Base-by-base conservation (phyloP, 2,797 vertebrate species). In the Mico argentatus region DNA sequence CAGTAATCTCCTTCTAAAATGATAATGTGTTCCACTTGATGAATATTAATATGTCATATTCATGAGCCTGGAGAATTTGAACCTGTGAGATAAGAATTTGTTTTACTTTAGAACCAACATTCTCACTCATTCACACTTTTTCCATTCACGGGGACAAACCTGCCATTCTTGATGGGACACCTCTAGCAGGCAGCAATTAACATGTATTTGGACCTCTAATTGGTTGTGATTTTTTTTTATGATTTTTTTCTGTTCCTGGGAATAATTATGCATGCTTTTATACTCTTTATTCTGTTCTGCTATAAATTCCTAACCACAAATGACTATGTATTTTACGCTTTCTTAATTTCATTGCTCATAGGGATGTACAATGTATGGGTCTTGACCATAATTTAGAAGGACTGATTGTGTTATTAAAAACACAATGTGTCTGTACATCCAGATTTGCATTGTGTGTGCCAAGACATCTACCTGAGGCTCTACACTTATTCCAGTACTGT, bases 41-140 rank as follows among this genome's bases (percentile, higher is more conserved):
- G 98, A 98, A 99, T 98, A 98, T 98, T 98, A 98, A 98, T 97
- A 95, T 90, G 61, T 93, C 94, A 86, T 97, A 98, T 97, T 98
- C 98, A 97, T 97, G 96, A 98, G 98, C 98, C 92, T 93, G 95
- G 97, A 98, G 98, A 97, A 97, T 96, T 98, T 96, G 70, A 98
- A 98, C 96, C 81, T 94, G 96, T 94, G 97, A 98, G 97, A 97
- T 97, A 98, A 98, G 97, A 97, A 96, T 98, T 97, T 61, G 82
- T 97, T 92, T 92, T 90, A 77, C 90, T 55, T 4, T 41, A 11
- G 36, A 93, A 94, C 59, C 97, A 96, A 83, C 72, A 88, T 72
- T 50, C 26, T 82, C 41, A 44, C 4, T 76, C 90, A 97, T 96
- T 90, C 95, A 83, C 94, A 92, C 85, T 59, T 93, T 50, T 36